Evolutionary conservation across 2,888 invertebrate genomes (phyloP).

Genomic region (Trissolcus brochymenae): DNA sequence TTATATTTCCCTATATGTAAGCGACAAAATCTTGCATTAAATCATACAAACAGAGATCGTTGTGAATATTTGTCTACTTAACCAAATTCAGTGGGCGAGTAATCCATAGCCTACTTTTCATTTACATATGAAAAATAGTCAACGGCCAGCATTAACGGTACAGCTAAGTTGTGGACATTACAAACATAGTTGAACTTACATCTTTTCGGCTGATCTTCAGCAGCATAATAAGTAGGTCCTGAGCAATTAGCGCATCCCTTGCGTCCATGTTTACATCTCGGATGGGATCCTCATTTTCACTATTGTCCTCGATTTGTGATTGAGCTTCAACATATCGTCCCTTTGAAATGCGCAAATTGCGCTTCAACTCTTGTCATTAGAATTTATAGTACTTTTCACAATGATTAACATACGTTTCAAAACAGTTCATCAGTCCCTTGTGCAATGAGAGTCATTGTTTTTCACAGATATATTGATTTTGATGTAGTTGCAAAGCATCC

Average conservation of each 20-base stretch:
- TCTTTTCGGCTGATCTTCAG: slow-evolving; percentile 41
- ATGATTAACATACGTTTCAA: too few relatives aligned
- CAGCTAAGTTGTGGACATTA: not conserved
- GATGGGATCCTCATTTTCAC: slow-evolving; percentile 18
- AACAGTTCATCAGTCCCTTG: not conserved
- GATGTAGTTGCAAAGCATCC: slow-evolving; percentile 14
- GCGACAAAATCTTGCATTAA: too few relatives aligned
- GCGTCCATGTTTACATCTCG: slow-evolving; percentile 5
- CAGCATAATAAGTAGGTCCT: slow-evolving; percentile 21
- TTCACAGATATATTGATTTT: slow-evolving; percentile 27
- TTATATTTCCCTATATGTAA: too few relatives aligned
- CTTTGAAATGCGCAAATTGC: slow-evolving; percentile 4
- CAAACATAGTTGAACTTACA: slow-evolving; percentile 28
- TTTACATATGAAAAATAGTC: slow-evolving; percentile 24
- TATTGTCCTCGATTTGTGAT: slow-evolving; percentile 10
- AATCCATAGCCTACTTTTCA: slow-evolving; percentile 13
- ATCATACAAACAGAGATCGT: too few relatives aligned
- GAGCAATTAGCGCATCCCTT: slow-evolving; percentile 13
- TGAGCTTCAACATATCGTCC: slow-evolving; percentile 6
- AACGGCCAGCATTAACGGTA: not conserved
- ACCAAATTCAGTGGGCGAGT: slow-evolving; percentile 5
- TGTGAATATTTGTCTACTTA: not conserved
- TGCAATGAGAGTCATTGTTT: slow-evolving; percentile 6
- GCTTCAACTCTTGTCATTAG: not conserved
- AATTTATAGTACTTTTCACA: not conserved